Base-by-base conservation (phyloP, 1,140 invertebrate species). In the Leguminivora glycinivorella region DNA sequence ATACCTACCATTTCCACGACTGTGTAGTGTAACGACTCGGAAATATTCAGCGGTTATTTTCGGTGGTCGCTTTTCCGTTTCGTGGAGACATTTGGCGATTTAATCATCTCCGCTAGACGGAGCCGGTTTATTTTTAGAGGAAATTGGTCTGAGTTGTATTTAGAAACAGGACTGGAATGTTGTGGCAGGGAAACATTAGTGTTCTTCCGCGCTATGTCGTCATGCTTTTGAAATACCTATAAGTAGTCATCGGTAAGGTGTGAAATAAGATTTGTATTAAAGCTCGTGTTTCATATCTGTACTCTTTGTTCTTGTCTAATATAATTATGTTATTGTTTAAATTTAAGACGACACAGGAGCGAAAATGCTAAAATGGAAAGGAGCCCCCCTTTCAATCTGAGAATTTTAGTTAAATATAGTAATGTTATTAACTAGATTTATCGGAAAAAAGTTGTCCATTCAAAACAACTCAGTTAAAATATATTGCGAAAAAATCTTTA, bases 41-140 rank as follows among this genome's bases (percentile, higher is more conserved):
- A 91, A 89, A 89, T 88, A 89, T 88, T 85, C 82, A 81, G 78
- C 75, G 75, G 80, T 78, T 91, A 91, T 91, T 91, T 91, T 77
- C 70, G 83, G 77, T 75, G 81, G 80, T 89, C 84, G 88, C 88
- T 90, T 89, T 89, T 88, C 88, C 84, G 84, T 79, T 87, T 78
- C 79, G 78, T 77, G 80, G 83, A 89, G 87, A 91, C 87, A 83
- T 82, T 75, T 78, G 80, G 72, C 75, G 76, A 80, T 81, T 87
- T 88, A 87, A 88, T 90, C 87, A 89, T 88, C 83, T 80, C 77
- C 83, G 82, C 79, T 83, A 83, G 83, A 81, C 80, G 81, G 78
- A 75, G 77, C 69, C 70, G 74, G 68, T 79, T 75, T 90, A 90
- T 90, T 89, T 87, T 82, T 88, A 88, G 85, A 81, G 72, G 76